phyloP scores from a whole-genome alignment of 2,888 invertebrate species.

The Rosalia funebris region DNA sequence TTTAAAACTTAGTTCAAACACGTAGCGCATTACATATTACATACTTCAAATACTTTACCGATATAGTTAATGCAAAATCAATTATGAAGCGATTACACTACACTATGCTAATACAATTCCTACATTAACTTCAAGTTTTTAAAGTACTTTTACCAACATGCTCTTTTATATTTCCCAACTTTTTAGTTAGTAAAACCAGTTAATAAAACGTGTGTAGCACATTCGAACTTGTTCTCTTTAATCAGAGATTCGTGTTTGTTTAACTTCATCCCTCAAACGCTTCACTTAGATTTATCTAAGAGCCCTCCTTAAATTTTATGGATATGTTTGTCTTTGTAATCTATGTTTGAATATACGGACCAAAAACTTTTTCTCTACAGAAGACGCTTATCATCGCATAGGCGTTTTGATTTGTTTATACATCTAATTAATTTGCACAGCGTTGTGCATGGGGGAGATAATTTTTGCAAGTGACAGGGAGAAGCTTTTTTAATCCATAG shows the following conservation, averaged over 20 bases:
- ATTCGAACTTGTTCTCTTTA: not conserved
- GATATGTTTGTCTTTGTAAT: slow-evolving; percentile 14
- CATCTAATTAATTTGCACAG: not conserved
- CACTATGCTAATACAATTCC: too few relatives aligned
- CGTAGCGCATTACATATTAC: too few relatives aligned
- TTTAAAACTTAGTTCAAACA: too few relatives aligned
- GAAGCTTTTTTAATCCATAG: too few relatives aligned
- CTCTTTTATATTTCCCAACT: not conserved
- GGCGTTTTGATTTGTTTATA: slow-evolving; percentile 4
- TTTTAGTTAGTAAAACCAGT: not conserved
- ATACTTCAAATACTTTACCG: too few relatives aligned
- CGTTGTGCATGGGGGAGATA: too few relatives aligned
- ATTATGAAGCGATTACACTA: too few relatives aligned
- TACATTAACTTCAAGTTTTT: too few relatives aligned
- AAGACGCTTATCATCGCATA: not conserved
- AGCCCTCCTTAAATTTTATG: slow-evolving; percentile 9
- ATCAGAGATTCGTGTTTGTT: slow-evolving; percentile 11
- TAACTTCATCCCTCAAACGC: slow-evolving; percentile 11
- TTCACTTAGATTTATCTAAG: slow-evolving; percentile 7
- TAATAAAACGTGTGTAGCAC: slow-evolving; percentile 1
- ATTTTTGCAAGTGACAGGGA: too few relatives aligned
- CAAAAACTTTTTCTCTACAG: not conserved
- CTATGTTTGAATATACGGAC: slow-evolving; percentile 1
- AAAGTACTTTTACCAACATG: not conserved
- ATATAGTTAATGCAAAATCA: too few relatives aligned